Evolutionary conservation across 2,888 invertebrate species (phyloP).

Genomic region (Dastarcus helophoroides): DNA sequence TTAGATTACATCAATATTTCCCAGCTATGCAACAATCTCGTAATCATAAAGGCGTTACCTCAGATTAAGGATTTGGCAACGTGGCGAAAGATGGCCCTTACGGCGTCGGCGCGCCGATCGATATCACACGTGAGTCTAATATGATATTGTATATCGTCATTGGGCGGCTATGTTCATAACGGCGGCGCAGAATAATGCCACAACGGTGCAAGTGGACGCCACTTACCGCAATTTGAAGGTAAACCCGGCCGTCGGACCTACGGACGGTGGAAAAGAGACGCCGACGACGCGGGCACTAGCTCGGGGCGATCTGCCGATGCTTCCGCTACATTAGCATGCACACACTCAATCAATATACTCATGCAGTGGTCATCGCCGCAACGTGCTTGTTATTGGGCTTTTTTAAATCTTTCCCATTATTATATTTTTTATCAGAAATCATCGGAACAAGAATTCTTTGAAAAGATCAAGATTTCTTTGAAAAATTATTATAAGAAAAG

Average conservation of each 20-base stretch:
- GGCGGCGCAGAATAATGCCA: constrained; percentile 20
- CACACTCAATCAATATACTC: neutral
- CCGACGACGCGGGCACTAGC: constrained; percentile 4
- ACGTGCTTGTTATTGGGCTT: no score
- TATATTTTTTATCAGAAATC: no score
- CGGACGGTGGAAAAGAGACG: constrained; percentile 9
- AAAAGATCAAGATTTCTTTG: no score
- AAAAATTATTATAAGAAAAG: no score
- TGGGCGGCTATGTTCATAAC: constrained; percentile 30
- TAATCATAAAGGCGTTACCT: no score
- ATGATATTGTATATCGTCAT: constrained; percentile 37
- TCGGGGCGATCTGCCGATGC: constrained; percentile 6
- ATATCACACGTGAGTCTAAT: constrained; percentile 34
- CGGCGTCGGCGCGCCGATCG: constrained; percentile 34
- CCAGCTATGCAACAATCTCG: no score
- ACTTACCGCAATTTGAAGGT: constrained; percentile 15
- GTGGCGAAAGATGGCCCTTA: no score
- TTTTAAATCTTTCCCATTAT: no score
- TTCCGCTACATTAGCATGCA: constrained; percentile 8
- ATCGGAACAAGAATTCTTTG: no score
- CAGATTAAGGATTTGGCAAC: no score
- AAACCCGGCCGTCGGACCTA: constrained; percentile 6
- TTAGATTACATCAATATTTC: no score
- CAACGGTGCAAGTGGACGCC: constrained; percentile 8
- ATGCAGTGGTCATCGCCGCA: no score